phyloP scores from a whole-genome alignment of 1,140 invertebrate species.

The Steinernema khuongi region DNA sequence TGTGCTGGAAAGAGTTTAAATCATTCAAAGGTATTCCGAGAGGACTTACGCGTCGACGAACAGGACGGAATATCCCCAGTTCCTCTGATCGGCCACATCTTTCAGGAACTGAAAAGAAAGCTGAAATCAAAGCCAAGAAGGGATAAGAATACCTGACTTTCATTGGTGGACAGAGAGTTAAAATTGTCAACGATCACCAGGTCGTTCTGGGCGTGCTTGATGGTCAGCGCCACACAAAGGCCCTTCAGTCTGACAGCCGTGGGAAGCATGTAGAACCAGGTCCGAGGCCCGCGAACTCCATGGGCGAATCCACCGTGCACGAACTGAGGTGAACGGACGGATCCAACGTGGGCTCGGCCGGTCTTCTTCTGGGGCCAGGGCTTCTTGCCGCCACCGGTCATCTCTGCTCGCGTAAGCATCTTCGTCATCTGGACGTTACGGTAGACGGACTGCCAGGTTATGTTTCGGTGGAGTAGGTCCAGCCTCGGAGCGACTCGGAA shows the following conservation, averaged over 20 bases:
- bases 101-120: constrained; percentile 63
- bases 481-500: constrained; percentile 64
- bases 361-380: constrained; percentile 77
- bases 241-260: constrained; percentile 72
- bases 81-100: constrained; percentile 73
- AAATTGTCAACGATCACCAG: constrained; percentile 77
- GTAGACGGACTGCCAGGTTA: constrained; percentile 81
- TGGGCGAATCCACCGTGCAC: constrained; percentile 70
- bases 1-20: constrained; percentile 15
- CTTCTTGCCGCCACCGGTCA: constrained; percentile 70
- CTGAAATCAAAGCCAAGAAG: constrained; percentile 31
- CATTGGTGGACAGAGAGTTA: background rate
- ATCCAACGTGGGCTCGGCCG: constrained; percentile 82
- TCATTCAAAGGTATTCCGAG: too few relatives aligned
- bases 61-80: constrained; percentile 90
- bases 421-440: constrained; percentile 70
- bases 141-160: background rate
- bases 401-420: constrained; percentile 72
- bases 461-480: constrained; percentile 80
- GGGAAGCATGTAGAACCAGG: constrained; percentile 86
- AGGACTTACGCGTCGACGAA: constrained; percentile 71
- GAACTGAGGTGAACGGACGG: constrained; percentile 78
- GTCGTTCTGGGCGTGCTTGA: constrained; percentile 88
- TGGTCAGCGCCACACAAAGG: constrained; percentile 73
- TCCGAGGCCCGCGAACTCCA: constrained; percentile 79